Percentiles rank a stretch among this genome's conserved stretches.
Conservation (phyloP, 2,113 vertebrate species). For the Pelodiscus sinensis region DNA sequence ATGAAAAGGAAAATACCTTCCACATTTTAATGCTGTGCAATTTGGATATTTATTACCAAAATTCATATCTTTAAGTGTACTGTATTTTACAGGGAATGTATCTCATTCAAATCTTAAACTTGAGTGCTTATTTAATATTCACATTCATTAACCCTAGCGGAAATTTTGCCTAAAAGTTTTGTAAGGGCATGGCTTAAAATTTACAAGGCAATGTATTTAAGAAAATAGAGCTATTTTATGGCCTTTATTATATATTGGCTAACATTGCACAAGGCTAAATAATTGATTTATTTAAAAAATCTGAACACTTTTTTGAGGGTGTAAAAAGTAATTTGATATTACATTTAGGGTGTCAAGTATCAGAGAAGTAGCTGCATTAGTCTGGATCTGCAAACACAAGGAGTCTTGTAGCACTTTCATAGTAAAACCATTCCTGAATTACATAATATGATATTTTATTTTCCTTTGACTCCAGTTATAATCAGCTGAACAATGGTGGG, state of each 20-base stretch:
- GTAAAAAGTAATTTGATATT: constrained; percentile 4
- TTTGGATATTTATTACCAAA: constrained; percentile 15
- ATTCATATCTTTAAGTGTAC: neutral
- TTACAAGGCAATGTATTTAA: neutral
- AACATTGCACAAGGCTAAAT: neutral
- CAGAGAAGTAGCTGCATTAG: too few species aligned
- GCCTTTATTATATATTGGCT: neutral
- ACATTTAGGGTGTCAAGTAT: neutral
- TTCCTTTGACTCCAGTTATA: neutral
- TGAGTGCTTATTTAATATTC: rapidly evolving
- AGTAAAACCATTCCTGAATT: constrained; percentile 12
- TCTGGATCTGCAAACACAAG: too few species aligned
- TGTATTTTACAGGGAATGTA: neutral
- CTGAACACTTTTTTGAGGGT: neutral
- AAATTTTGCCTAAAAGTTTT: neutral
- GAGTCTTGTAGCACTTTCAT: neutral
- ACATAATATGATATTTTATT: constrained; percentile 1
- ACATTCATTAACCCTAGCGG: neutral
- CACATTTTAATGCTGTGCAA: neutral
- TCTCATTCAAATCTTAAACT: neutral
- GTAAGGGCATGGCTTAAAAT: neutral
- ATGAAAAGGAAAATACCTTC: constrained; percentile 10
- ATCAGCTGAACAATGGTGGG: neutral
- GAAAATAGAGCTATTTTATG: neutral
- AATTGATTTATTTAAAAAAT: neutral